Conservation (phyloP, 2,797 vertebrate species). For the Coregonus ussuriensis region DNA sequence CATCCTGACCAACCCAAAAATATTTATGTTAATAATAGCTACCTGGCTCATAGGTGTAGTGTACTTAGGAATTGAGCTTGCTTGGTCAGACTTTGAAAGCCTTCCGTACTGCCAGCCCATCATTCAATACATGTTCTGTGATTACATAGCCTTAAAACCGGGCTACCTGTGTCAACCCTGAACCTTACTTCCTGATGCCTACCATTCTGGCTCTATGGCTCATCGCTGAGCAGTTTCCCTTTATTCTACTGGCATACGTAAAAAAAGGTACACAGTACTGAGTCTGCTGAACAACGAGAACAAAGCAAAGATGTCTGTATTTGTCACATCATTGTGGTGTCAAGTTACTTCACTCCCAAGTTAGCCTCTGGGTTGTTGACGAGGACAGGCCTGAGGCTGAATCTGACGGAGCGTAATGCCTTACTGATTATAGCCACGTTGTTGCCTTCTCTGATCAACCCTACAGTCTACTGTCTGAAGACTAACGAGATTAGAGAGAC, state of each 20-base stretch:
- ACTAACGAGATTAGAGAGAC: slow-evolving; percentile 22
- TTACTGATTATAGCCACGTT: slow-evolving; percentile 2
- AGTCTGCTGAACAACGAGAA: slow-evolving; percentile 25
- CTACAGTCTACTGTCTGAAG: slow-evolving; percentile 15
- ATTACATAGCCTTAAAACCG: slow-evolving; percentile 26
- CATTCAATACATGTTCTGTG: slow-evolving; percentile 39
- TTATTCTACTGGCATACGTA: slow-evolving; percentile 38
- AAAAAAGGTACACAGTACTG: slow-evolving; percentile 25
- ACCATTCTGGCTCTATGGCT: not conserved
- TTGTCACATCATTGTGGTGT: slow-evolving; percentile 34
- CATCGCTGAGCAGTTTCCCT: slow-evolving; percentile 6
- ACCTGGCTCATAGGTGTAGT: slow-evolving; percentile 22
- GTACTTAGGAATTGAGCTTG: not conserved
- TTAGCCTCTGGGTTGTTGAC: slow-evolving; percentile 26
- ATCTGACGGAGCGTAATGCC: slow-evolving; percentile 21
- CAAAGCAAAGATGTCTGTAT: slow-evolving; percentile 23
- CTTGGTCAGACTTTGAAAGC: slow-evolving; percentile 11
- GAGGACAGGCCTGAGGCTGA: slow-evolving; percentile 32
- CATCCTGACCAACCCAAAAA: slow-evolving; percentile 37
- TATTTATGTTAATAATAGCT: slow-evolving; percentile 4
- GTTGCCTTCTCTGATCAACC: slow-evolving; percentile 21
- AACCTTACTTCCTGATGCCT: slow-evolving; percentile 17
- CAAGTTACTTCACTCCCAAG: slow-evolving; percentile 21
- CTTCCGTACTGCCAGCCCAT: slow-evolving; percentile 43
- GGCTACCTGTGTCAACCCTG: slow-evolving; percentile 43